Percentiles rank a stretch among this genome's conserved stretches.
These are phyloP conservation scores for Poeciliopsis turneri DNA, from an alignment of 2,797 vertebrate genomes.

Conservation along the genomic window DNA sequence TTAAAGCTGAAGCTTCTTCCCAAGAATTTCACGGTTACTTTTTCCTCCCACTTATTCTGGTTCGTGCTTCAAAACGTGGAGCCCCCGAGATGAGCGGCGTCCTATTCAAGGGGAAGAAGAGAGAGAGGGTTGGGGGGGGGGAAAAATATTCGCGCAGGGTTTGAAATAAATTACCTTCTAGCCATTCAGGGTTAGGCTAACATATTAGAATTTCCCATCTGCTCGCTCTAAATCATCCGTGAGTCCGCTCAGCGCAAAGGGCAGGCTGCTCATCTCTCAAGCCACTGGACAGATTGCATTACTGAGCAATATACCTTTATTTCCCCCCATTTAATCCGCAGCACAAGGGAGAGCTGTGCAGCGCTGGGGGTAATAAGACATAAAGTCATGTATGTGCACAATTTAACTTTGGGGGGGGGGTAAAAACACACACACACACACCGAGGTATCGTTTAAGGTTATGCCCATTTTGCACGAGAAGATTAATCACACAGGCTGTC, in stretches of 20 bases:
- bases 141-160: conserved; percentile 69
- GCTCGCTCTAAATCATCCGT: conserved; percentile 76
- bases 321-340: conserved; percentile 74
- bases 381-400: conserved; percentile 38
- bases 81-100: neutral
- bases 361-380: conserved; percentile 54
- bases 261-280: conserved; percentile 79
- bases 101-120: neutral
- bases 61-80: conserved; percentile 18
- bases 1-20: neutral
- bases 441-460: conserved; percentile 10
- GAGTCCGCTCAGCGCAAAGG: conserved; percentile 72
- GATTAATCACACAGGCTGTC: conserved; percentile 40
- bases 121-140: conserved; percentile 7
- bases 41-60: conserved; percentile 25
- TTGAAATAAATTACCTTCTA: conserved; percentile 79
- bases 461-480: neutral
- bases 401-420: conserved; percentile 33
- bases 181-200: conserved; percentile 79
- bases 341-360: conserved; percentile 39
- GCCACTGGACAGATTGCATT: conserved; percentile 76
- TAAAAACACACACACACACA: conserved; percentile 16
- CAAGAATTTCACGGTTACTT: neutral
- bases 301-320: conserved; percentile 78
- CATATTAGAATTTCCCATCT: conserved; percentile 80